These are phyloP conservation scores for Vandiemenella viatica DNA, from an alignment of 2,888 invertebrate genomes.

Conservation along the genomic window DNA sequence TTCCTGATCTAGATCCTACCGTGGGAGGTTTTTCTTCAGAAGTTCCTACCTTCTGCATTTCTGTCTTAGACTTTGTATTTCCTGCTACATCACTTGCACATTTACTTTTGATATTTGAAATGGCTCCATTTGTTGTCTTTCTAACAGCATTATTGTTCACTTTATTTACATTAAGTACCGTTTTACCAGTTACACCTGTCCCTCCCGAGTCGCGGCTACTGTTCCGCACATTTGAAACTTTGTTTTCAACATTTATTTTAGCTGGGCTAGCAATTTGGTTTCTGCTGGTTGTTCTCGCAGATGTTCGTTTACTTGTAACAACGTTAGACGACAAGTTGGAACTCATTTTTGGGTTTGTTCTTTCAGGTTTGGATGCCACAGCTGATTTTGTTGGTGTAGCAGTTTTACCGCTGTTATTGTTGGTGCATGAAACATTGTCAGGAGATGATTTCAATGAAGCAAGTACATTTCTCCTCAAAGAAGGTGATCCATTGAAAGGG, in stretches of 20 bases:
- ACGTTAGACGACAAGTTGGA: conserved; percentile 3
- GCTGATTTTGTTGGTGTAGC: conserved; percentile 1
- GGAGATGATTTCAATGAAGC: conserved; percentile 35
- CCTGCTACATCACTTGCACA: conserved; percentile 5
- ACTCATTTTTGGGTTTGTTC: conserved; percentile 1
- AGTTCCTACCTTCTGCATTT: conserved; percentile 19
- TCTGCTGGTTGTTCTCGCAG: conserved; percentile 1
- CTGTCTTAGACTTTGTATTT: conserved; percentile 16
- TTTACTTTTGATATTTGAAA: conserved; percentile 5
- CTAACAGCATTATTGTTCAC: conserved; percentile 6
- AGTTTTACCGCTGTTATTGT: neutral
- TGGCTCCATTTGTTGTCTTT: conserved; percentile 4
- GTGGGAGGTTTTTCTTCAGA: conserved; percentile 27
- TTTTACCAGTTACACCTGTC: neutral
- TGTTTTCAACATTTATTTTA: conserved; percentile 2
- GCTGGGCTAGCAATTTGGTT: conserved; percentile 7
- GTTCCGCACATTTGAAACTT: neutral
- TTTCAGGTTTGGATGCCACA: conserved; percentile 2
- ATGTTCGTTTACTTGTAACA: conserved; percentile 4
- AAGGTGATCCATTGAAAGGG: conserved; percentile 29
- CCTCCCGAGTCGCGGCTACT: neutral
- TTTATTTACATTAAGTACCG: conserved; percentile 3
- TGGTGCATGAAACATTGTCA: neutral
- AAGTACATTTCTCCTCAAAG: conserved; percentile 33
- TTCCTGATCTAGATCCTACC: conserved; percentile 46